Conservation (phyloP, 1,140 invertebrate species). For the Ruditapes philippinarum region DNA sequence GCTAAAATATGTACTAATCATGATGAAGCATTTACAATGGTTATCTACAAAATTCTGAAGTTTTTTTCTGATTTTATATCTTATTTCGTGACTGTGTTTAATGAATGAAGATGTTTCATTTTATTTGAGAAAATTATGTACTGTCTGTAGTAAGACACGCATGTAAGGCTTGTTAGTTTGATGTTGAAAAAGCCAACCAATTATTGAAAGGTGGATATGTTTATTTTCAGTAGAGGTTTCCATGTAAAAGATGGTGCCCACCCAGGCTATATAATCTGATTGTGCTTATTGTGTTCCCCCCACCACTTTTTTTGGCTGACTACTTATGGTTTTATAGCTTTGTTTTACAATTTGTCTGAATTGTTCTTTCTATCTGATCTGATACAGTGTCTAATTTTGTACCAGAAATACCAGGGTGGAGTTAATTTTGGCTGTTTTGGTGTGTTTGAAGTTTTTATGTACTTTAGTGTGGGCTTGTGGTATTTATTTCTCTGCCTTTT, state of each 20-base stretch:
- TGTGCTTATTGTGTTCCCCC: not conserved
- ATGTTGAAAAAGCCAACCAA: not conserved
- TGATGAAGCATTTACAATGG: no score
- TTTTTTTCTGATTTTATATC: no score
- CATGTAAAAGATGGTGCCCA: constrained; percentile 15
- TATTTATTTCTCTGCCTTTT: no score
- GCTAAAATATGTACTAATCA: no score
- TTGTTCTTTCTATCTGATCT: not conserved
- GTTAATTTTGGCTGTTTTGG: no score
- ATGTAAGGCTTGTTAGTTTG: not conserved
- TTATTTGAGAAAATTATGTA: not conserved
- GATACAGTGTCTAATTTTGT: no score
- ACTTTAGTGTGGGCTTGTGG: no score
- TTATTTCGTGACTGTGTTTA: not conserved
- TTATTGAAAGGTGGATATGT: constrained; percentile 13
- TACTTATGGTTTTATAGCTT: not conserved
- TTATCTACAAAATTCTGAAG: no score
- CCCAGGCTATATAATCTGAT: constrained; percentile 20
- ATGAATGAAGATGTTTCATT: not conserved
- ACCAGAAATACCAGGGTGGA: no score
- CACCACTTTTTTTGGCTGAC: not conserved
- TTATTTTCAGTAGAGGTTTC: not conserved
- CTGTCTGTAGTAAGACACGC: not conserved
- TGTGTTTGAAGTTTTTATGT: not conserved
- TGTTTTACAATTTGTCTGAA: not conserved